A percentile compares a stretch with the other conserved stretches of the same genome.
Evolutionary conservation across 1,140 invertebrate genomes (phyloP).

Genomic region (Orussus abietinus): DNA sequence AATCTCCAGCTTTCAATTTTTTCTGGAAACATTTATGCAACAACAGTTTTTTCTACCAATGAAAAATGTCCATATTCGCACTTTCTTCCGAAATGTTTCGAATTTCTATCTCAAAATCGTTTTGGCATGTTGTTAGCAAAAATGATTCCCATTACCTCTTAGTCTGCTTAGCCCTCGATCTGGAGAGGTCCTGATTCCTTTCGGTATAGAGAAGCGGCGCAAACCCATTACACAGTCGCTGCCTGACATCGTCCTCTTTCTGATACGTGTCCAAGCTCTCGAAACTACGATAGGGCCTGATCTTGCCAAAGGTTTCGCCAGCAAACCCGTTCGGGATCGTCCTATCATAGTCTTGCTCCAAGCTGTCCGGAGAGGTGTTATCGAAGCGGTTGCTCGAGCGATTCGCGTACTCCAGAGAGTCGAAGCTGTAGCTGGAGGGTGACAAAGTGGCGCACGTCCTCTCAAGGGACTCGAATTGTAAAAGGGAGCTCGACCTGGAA

Average conservation of each 20-base stretch:
- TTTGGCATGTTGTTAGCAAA: no score
- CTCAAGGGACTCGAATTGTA: conserved; percentile 77
- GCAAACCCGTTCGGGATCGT: conserved; percentile 29
- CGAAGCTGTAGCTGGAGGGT: conserved; percentile 56
- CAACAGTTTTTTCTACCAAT: no score
- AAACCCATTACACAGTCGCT: conserved; percentile 27
- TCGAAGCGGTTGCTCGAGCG: conserved; percentile 38
- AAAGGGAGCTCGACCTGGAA: conserved; percentile 68
- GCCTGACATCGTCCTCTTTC: conserved; percentile 23
- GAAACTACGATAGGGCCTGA: conserved; percentile 48
- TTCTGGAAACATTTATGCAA: no score
- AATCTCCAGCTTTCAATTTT: no score
- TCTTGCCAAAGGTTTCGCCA: conserved; percentile 23
- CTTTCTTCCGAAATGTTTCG: no score
- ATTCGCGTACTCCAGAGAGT: conserved; percentile 55
- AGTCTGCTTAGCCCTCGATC: conserved; percentile 1
- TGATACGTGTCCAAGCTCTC: conserved; percentile 44
- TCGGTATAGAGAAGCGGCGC: conserved; percentile 34
- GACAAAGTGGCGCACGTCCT: conserved; percentile 61
- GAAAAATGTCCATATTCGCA: no score
- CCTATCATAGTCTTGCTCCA: conserved; percentile 47
- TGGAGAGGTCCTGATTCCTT: conserved; percentile 27
- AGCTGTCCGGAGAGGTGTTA: conserved; percentile 55
- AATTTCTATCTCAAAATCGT: no score
- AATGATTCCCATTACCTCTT: conserved; percentile 17